These are phyloP conservation scores for Microchirus variegatus DNA, from an alignment of 2,797 vertebrate genomes.

Conservation along the genomic window DNA sequence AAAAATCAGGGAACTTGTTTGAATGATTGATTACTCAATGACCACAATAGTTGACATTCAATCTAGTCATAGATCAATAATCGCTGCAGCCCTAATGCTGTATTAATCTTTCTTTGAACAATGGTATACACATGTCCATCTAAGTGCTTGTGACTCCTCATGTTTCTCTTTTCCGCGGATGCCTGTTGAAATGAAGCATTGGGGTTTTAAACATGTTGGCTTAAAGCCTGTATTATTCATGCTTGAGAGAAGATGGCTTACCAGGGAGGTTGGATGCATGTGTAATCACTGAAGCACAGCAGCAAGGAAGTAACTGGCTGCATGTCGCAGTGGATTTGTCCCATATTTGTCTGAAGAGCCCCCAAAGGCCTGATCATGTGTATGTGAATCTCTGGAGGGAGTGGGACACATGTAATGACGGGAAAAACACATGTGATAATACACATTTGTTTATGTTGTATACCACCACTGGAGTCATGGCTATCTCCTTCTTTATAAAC, in stretches of 20 bases:
- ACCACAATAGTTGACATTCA: no score
- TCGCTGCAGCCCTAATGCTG: background rate
- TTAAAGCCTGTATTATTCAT: conserved; percentile 44
- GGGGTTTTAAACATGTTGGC: conserved; percentile 27
- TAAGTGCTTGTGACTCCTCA: background rate
- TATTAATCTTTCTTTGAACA: background rate
- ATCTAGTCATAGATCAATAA: no score
- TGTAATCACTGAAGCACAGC: conserved; percentile 53
- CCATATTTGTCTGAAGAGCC: conserved; percentile 8
- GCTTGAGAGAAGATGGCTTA: conserved; percentile 46
- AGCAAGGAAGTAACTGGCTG: conserved; percentile 44
- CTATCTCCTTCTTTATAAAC: background rate
- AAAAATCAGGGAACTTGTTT: no score
- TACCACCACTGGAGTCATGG: background rate
- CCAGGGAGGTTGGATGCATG: conserved; percentile 43
- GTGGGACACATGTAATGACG: conserved; percentile 7
- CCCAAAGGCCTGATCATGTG: conserved; percentile 23
- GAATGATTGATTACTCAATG: no score
- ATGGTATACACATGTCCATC: background rate
- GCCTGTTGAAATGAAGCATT: conserved; percentile 2
- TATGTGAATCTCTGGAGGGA: conserved; percentile 15
- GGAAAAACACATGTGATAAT: background rate
- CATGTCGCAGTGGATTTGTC: conserved; percentile 60
- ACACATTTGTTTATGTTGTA: conserved; percentile 6
- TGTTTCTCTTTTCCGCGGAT: conserved; percentile 16